Evolutionary conservation across 1,140 invertebrate species (phyloP).

Genomic region (Drosophila gunungcola): DNA sequence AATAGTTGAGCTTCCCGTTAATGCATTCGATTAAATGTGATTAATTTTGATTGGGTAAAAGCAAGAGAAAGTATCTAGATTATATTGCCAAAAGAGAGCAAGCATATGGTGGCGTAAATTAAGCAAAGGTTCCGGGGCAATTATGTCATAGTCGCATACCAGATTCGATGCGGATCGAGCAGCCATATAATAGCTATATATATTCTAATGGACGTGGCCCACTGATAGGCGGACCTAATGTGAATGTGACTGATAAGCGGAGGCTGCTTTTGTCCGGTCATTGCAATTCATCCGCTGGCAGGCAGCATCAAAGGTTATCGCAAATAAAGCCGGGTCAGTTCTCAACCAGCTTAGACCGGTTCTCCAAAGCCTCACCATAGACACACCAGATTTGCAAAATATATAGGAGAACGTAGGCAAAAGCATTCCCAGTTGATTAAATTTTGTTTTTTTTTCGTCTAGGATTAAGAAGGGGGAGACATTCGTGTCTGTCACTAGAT

Average conservation of each 20-base stretch:
- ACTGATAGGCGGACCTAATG: background rate
- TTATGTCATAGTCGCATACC: slow-evolving; percentile 46
- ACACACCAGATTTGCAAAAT: slow-evolving; percentile 25
- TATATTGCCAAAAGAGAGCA: slow-evolving; percentile 13
- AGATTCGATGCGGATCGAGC: slow-evolving; percentile 44
- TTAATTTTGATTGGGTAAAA: slow-evolving; percentile 18
- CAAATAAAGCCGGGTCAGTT: slow-evolving; percentile 28
- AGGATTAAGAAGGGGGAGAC: slow-evolving; percentile 10
- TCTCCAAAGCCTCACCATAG: slow-evolving; percentile 8
- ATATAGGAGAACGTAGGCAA: background rate
- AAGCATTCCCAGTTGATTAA: slow-evolving; percentile 18
- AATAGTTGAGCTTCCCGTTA: slow-evolving; percentile 34
- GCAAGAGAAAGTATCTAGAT: slow-evolving; percentile 8
- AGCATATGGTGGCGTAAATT: slow-evolving; percentile 39
- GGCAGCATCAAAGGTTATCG: slow-evolving; percentile 54
- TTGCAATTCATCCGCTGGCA: slow-evolving; percentile 48
- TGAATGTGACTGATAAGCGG: slow-evolving; percentile 25
- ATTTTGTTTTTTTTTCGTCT: background rate
- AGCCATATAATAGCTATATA: slow-evolving; percentile 31
- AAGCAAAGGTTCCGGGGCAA: slow-evolving; percentile 22
- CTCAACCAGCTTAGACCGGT: slow-evolving; percentile 34
- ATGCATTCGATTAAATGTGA: slow-evolving; percentile 40
- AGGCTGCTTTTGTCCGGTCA: slow-evolving; percentile 22
- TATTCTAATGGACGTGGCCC: slow-evolving; percentile 9
- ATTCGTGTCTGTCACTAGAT: slow-evolving; percentile 21